Evolutionary conservation across 2,888 invertebrate genomes (phyloP), one percentile per base, ranked within the genome.

Genomic region (Tridacna crocea): DNA sequence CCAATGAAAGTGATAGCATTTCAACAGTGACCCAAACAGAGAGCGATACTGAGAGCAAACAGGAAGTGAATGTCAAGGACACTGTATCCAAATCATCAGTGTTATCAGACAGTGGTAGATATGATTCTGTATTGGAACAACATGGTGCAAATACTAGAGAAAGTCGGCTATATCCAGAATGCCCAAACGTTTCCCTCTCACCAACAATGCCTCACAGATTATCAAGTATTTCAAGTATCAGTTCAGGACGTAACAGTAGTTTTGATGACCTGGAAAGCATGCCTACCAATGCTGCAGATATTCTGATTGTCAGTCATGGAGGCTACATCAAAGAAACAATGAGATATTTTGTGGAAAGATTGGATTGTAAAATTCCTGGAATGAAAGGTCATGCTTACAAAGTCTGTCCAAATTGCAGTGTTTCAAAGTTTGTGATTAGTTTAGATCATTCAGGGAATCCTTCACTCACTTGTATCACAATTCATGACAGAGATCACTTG

Each of bases 371-470:
- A 72, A 85, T 94, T 10, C 92, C 93, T 6, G 94, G 93, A 8
- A 92, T 93, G 15, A 91, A 91, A 55, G 89, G 90, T 48, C 90
- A 91, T 77, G 93, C 92, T 0, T 85, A 92, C 60, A 90, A 91
- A 63, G 90, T 93, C n/a, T 92, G 93, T 80, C 94, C 94, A 17
- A 94, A 94, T 84, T 93, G 94, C n/a, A 94, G 93, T 76, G 84
- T 94, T 46, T 94, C 94, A 8, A 93, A 92, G 83, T 94, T 94
- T 80, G 91, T 91, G 26, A 90, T 94, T 55, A 91, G 90, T 22
- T 66, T 93, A 1, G 89, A 91, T 19, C 80, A 85, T 17, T 84
- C 85, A 22, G 88, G 88, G 36, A 84, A 85, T 77, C 92, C 93
- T 19, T 88, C 88, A 76, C 87, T 94, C 26, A 93, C 91, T 36